Conservation (phyloP, 1,140 invertebrate species). For the Oedothorax gibbosus region DNA sequence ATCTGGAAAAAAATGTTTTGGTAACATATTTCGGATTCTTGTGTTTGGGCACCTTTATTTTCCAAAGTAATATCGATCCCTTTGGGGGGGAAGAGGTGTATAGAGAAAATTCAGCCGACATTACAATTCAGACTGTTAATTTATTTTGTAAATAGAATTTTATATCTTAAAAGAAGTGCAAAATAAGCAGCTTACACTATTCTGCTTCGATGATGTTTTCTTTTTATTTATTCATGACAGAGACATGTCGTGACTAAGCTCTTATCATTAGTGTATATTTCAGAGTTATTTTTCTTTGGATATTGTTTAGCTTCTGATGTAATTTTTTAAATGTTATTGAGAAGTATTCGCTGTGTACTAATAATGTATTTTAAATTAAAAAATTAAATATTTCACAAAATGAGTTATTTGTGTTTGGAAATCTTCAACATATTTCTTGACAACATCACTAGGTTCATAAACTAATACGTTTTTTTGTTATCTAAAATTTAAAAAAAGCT, state of each 20-base stretch:
- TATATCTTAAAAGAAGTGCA: constrained; percentile 23
- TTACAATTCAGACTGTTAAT: constrained; percentile 26
- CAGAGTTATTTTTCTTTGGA: constrained; percentile 43
- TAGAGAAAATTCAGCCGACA: constrained; percentile 11
- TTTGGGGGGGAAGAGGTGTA: constrained; percentile 3
- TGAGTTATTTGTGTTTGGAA: background rate
- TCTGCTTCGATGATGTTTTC: constrained; percentile 26
- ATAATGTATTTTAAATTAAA: constrained; percentile 57
- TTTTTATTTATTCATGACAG: constrained; percentile 19
- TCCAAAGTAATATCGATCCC: background rate
- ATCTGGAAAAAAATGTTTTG: no score
- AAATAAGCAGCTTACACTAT: background rate
- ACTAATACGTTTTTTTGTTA: background rate
- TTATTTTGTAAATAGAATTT: constrained; percentile 59
- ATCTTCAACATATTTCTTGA: background rate
- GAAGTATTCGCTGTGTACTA: constrained; percentile 46
- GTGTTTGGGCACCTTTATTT: background rate
- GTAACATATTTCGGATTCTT: background rate
- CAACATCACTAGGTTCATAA: background rate
- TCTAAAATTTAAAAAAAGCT: background rate
- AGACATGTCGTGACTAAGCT: constrained; percentile 7
- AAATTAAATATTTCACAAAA: constrained; percentile 41
- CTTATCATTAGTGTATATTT: constrained; percentile 48
- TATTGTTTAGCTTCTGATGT: constrained; percentile 49
- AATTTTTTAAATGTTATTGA: constrained; percentile 55